phyloP scores from a whole-genome alignment of 2,113 vertebrate genomes.

The Coturnix japonica region DNA sequence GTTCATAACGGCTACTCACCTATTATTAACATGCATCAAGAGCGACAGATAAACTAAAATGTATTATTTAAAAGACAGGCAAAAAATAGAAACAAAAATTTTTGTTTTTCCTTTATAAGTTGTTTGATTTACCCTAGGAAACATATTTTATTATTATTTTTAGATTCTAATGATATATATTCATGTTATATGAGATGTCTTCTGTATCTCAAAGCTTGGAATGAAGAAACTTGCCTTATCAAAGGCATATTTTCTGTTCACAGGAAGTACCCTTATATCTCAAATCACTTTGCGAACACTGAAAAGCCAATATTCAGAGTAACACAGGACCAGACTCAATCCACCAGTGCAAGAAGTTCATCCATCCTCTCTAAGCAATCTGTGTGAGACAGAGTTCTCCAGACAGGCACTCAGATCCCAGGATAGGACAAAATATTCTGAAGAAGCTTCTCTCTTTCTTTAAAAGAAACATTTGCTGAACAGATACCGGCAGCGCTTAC shows the following conservation, averaged over 20 bases:
- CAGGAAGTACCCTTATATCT: not conserved
- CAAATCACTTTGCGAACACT: not conserved
- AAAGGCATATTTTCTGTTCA: not conserved
- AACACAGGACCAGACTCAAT: not conserved
- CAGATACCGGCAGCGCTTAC: not conserved
- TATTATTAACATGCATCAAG: not conserved
- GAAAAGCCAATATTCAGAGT: not conserved
- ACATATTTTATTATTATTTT: not conserved
- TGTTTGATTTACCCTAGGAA: not conserved
- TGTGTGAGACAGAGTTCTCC: not conserved
- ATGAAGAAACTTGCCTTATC: not conserved
- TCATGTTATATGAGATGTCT: not conserved
- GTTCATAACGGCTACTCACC: not conserved
- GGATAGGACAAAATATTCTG: not conserved
- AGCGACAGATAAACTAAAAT: not conserved
- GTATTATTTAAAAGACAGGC: not conserved
- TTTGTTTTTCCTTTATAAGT: accelerated
- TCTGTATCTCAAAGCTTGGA: not conserved
- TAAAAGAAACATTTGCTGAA: not conserved
- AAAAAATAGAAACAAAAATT: too few species aligned
- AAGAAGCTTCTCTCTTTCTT: not conserved
- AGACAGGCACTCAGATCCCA: not conserved
- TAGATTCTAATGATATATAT: not conserved
- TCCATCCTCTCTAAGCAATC: not conserved
- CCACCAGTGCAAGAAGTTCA: not conserved